phyloP scores from a whole-genome alignment of 92 coral and sea anemone genomes.

The Parazoanthus swiftii region DNA sequence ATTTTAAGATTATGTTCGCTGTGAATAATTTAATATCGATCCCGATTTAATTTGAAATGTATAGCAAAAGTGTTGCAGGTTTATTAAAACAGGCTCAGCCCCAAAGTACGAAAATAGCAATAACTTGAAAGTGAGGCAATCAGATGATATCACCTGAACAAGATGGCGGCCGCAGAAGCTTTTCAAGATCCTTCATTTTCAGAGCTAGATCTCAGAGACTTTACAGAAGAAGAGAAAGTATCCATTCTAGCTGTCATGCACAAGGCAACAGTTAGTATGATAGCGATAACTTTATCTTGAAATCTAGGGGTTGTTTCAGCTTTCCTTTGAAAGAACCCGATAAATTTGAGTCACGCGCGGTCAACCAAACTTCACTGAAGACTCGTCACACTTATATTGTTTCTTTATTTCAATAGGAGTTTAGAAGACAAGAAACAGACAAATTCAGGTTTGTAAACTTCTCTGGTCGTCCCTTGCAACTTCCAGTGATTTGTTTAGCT shows the following conservation, averaged over 20 bases:
- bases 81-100: no score
- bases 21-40: neutral
- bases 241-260: conserved; percentile 88
- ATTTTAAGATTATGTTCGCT: no score
- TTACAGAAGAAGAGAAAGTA: conserved; percentile 87
- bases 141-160: conserved; percentile 43
- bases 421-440: conserved; percentile 43
- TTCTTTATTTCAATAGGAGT: conserved; percentile 26
- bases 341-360: neutral
- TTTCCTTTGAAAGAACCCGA: conserved; percentile 4
- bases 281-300: neutral
- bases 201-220: conserved; percentile 84
- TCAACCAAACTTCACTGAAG: neutral
- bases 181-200: conserved; percentile 76
- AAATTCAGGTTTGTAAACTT: conserved; percentile 33
- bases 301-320: neutral
- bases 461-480: neutral
- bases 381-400: neutral
- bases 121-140: conserved; percentile 33
- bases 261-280: conserved; percentile 78
- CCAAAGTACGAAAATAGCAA: no score
- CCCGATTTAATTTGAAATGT: no score
- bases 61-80: no score
- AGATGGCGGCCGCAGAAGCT: conserved; percentile 83
- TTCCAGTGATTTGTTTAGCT: neutral